A percentile compares a stretch with the other conserved stretches of the same genome.
Evolutionary conservation across 2,797 vertebrate species (phyloP).

Genomic region (Betta splendens): DNA sequence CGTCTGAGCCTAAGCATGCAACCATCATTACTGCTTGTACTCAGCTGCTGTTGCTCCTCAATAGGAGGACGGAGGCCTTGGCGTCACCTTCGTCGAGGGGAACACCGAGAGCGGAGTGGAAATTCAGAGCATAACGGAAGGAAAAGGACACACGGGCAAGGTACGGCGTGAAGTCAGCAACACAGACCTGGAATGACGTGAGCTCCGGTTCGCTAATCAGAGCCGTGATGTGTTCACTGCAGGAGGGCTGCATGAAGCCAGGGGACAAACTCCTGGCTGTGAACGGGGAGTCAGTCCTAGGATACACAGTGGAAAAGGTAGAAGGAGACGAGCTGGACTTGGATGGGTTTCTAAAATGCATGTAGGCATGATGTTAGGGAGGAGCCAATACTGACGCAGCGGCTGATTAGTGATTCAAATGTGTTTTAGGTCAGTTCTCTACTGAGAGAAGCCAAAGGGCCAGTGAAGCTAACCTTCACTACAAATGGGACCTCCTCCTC

Average conservation of each 20-base stretch:
- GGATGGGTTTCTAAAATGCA: too few relatives aligned
- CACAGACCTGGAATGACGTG: neutral
- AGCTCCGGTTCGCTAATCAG: conserved; percentile 11
- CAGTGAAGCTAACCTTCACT: conserved; percentile 84
- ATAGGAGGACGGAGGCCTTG: conserved; percentile 88
- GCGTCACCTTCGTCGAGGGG: conserved; percentile 85
- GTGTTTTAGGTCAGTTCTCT: conserved; percentile 83
- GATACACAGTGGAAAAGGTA: conserved; percentile 87
- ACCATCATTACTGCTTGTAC: conserved; percentile 13
- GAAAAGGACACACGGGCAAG: conserved; percentile 79
- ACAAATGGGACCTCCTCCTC: conserved; percentile 65
- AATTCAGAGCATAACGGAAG: conserved; percentile 85
- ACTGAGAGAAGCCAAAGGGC: conserved; percentile 80
- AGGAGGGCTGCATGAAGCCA: conserved; percentile 87
- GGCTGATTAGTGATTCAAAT: conserved; percentile 19
- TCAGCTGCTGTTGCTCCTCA: neutral
- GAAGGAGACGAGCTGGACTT: neutral
- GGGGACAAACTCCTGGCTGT: conserved; percentile 86
- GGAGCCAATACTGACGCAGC: too few relatives aligned
- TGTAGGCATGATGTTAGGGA: too few relatives aligned
- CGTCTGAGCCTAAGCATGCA: too few relatives aligned
- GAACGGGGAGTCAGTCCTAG: conserved; percentile 86
- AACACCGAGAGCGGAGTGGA: conserved; percentile 81
- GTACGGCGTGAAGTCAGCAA: conserved; percentile 58
- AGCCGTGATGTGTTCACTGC: conserved; percentile 31